These are phyloP conservation scores for Zoanthus gigantus DNA, from an alignment of 92 coral and sea anemone genomes.

Conservation along the genomic window DNA sequence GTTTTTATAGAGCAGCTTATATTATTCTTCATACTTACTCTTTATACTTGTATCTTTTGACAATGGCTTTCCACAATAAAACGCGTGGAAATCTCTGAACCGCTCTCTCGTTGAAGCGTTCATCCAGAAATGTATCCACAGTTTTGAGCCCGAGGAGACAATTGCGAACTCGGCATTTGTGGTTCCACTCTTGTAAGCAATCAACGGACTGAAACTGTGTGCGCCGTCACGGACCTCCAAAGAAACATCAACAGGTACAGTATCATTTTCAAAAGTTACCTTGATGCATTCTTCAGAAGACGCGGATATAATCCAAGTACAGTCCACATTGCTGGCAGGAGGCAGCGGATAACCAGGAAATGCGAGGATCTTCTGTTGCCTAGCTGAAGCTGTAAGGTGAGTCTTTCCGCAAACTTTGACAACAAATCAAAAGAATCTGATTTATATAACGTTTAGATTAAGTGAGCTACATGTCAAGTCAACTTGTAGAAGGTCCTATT, in stretches of 20 bases:
- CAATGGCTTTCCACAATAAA: neutral
- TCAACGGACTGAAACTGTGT: neutral
- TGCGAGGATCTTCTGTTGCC: neutral
- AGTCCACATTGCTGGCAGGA: neutral
- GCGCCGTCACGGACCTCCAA: constrained; percentile 22
- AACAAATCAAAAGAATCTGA: neutral
- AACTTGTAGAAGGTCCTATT: neutral
- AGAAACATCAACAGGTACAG: neutral
- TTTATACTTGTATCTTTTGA: neutral
- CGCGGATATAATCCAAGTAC: constrained; percentile 26
- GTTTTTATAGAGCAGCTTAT: neutral
- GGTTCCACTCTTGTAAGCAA: neutral
- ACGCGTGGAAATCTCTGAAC: neutral
- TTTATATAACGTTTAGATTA: neutral
- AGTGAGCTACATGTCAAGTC: neutral
- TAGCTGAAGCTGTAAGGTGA: neutral
- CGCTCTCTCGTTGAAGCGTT: neutral
- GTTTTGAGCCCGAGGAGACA: constrained; percentile 18
- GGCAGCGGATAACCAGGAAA: neutral
- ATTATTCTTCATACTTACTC: neutral
- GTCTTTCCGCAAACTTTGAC: neutral
- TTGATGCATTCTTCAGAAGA: neutral
- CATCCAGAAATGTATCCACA: neutral
- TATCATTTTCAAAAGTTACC: neutral
- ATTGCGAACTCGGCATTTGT: neutral